These are phyloP conservation scores for Lordiphosa clarofinis DNA, from an alignment of 1,140 invertebrate genomes.

Conservation along the genomic window DNA sequence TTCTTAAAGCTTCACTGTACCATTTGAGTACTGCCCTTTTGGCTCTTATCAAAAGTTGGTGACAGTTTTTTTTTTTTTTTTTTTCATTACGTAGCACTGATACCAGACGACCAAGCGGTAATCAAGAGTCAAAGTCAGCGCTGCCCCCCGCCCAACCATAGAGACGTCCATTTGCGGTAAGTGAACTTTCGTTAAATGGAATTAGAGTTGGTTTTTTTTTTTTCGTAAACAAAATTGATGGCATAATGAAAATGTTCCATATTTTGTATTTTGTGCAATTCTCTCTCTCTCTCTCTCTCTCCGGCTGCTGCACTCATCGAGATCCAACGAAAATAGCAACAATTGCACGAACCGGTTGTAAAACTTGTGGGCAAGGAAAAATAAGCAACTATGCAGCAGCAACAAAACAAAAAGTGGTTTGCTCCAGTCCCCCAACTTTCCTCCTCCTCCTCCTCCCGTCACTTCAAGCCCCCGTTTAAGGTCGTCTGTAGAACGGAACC, in stretches of 20 bases:
- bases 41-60: constrained; percentile 34
- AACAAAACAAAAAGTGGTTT: constrained; percentile 52
- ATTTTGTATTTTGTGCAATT: background rate
- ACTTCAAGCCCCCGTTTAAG: constrained; percentile 54
- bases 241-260: constrained; percentile 25
- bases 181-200: constrained; percentile 20
- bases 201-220: constrained; percentile 3
- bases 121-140: constrained; percentile 42
- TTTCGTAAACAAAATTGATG: background rate
- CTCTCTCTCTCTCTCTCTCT: background rate
- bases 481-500: constrained; percentile 74
- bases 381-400: constrained; percentile 13
- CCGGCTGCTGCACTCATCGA: constrained; percentile 14
- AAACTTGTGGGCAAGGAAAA: constrained; percentile 19
- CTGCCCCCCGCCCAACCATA: background rate
- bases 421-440: constrained; percentile 68
- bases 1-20: background rate
- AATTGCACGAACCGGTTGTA: constrained; percentile 18
- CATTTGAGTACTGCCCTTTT: constrained; percentile 17
- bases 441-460: constrained; percentile 1
- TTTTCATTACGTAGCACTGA: constrained; percentile 42
- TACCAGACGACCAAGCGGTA: constrained; percentile 25
- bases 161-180: constrained; percentile 18
- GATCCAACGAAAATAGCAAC: constrained; percentile 19
- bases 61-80: constrained; percentile 27